Evolutionary conservation across 2,113 vertebrate species (phyloP), one percentile per base, ranked within the genome.

Genomic region (Corapipo altera): DNA sequence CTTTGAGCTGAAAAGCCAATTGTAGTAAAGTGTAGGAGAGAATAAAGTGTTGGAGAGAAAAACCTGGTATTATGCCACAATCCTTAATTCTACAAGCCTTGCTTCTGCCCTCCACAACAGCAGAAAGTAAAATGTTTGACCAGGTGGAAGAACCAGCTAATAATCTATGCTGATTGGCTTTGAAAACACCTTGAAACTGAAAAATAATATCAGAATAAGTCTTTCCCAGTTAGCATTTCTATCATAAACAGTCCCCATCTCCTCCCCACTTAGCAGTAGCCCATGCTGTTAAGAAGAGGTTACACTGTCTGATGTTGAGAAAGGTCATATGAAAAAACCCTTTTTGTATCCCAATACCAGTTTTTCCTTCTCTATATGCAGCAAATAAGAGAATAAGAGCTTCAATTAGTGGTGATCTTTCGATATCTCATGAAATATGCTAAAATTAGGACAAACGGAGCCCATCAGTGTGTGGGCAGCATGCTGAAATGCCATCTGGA

Each of bases 401-500:
- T 92, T 32, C 37, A 20, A 0, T 78, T 61, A 66, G 46, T 52
- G 17, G 11, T 61, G 58, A 14, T 39, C 37, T 7, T 13, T 44
- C 1, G 6, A 6, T 59, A 17, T 9, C 61, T 89, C 41, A 30
- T 41, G 18, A 72, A 81, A 52, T 46, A 20, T 17, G 8, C 80
- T 80, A n/a, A 75, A 84, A 17, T 46, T 21, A 80, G 83, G 83
- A 76, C 27, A 37, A 59, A 32, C 7, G 1, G 30, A 83, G 39
- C 67, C 24, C 55, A 16, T 71, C 30, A 22, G 44, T 41, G 20
- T 71, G 35, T 37, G 65, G 18, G 35, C 80, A 93, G 46, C 49
- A 10, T 80, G 89, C 66, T 83, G 65, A 43, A 65, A 73, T 93
- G 58, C 91, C 89, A 75, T 48, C 91, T 95, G 95, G 51, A 81